phyloP scores from a whole-genome alignment of 2,888 invertebrate genomes.

The Hofmannophila pseudospretella region DNA sequence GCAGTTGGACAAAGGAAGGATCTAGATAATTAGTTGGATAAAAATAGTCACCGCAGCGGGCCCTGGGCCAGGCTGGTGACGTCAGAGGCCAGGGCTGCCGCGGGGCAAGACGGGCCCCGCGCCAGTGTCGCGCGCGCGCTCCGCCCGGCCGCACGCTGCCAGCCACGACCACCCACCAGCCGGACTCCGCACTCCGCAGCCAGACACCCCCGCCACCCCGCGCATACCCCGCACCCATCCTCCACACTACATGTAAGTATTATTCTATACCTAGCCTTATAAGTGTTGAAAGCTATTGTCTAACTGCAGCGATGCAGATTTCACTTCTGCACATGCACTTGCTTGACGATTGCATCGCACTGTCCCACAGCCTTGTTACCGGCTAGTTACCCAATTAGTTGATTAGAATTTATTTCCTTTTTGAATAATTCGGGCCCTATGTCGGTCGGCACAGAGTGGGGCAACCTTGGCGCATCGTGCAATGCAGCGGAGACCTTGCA shows the following conservation, averaged over 20 bases:
- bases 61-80: slow-evolving; percentile 72
- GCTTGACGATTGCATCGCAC: slow-evolving; percentile 5
- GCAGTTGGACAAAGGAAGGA: slow-evolving; percentile 67
- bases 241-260: slow-evolving; percentile 38
- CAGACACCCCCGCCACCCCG: slow-evolving; percentile 27
- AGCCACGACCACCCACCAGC: slow-evolving; percentile 24
- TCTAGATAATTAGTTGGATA: slow-evolving; percentile 73
- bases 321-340: slow-evolving; percentile 48
- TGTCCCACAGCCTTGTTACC: not conserved
- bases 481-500: slow-evolving; percentile 77
- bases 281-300: slow-evolving; percentile 43
- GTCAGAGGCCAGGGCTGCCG: slow-evolving; percentile 70
- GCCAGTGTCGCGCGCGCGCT: slow-evolving; percentile 77
- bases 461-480: slow-evolving; percentile 78
- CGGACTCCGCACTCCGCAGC: slow-evolving; percentile 28
- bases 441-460: slow-evolving; percentile 55
- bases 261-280: slow-evolving; percentile 17
- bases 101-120: slow-evolving; percentile 78
- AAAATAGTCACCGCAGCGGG: slow-evolving; percentile 73
- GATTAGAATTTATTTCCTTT: too few species aligned
- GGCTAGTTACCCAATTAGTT: too few species aligned
- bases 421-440: slow-evolving; percentile 24
- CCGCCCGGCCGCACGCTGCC: slow-evolving; percentile 63
- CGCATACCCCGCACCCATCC: slow-evolving; percentile 20
- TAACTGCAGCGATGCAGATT: slow-evolving; percentile 59